These are phyloP conservation scores for Chrysopilus asiliformis DNA, from an alignment of 2,888 invertebrate genomes.

Conservation along the genomic window DNA sequence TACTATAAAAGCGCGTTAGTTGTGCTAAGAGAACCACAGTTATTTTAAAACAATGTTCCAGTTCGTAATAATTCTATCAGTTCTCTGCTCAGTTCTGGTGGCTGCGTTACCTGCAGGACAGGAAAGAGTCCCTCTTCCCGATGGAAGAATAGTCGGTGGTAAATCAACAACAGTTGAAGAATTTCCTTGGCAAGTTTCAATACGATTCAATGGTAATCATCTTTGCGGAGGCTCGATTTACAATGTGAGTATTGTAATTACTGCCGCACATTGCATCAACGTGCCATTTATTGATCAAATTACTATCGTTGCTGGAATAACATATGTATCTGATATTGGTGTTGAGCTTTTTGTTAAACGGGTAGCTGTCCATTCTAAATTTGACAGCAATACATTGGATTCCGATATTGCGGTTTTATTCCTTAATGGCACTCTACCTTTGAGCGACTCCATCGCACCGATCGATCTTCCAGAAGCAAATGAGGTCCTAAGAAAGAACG, in stretches of 20 bases:
- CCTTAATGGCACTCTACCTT: conserved; percentile 34
- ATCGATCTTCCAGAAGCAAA: conserved; percentile 28
- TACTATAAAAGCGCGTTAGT: too few relatives aligned
- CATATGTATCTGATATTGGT: conserved; percentile 33
- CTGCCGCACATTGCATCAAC: conserved; percentile 42
- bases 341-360: conserved; percentile 30
- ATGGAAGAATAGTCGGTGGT: conserved; percentile 13
- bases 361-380: conserved; percentile 35
- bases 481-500: not conserved
- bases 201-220: conserved; percentile 27
- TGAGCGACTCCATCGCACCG: conserved; percentile 27
- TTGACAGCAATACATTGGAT: conserved; percentile 35
- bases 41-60: too few relatives aligned
- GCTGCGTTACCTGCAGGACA: too few relatives aligned
- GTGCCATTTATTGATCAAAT: conserved; percentile 14
- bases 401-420: conserved; percentile 40
- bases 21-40: too few relatives aligned
- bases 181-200: conserved; percentile 8
- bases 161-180: conserved; percentile 5
- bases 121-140: too few relatives aligned
- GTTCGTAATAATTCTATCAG: too few relatives aligned
- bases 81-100: too few relatives aligned
- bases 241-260: conserved; percentile 33
- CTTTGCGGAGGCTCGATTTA: conserved; percentile 41
- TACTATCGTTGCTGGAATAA: conserved; percentile 33